phyloP scores from a whole-genome alignment of 1,140 invertebrate genomes.

The Penaeus indicus region DNA sequence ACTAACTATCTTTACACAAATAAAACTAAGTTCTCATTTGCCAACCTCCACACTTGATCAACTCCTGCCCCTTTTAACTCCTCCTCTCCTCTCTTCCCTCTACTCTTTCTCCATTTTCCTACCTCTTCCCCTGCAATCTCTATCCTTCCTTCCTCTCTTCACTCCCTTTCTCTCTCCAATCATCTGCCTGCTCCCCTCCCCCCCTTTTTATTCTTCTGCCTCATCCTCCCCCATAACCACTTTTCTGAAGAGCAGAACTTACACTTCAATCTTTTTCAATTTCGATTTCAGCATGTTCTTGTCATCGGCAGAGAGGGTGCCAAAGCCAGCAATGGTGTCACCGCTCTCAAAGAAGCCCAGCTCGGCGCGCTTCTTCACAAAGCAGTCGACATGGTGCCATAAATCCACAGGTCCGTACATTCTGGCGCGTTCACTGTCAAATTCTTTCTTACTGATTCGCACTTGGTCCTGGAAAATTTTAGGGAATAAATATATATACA shows the following conservation, averaged over 20 bases:
- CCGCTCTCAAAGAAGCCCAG: slow-evolving; percentile 83
- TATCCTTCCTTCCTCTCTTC: no score
- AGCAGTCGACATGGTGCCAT: slow-evolving; percentile 97
- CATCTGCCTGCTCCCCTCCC: no score
- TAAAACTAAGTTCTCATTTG: no score
- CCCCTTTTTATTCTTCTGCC: no score
- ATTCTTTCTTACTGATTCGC: slow-evolving; percentile 89
- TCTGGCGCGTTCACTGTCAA: slow-evolving; percentile 82
- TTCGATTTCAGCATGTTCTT: slow-evolving; percentile 78
- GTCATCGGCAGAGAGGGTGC: slow-evolving; percentile 81
- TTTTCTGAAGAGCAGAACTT: background rate
- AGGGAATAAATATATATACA: background rate
- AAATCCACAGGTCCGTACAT: slow-evolving; percentile 79
- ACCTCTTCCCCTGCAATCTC: no score
- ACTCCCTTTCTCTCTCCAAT: no score
- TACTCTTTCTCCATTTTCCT: no score
- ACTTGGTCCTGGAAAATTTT: slow-evolving; percentile 78
- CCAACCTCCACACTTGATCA: no score
- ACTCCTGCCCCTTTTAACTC: no score
- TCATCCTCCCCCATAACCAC: no score
- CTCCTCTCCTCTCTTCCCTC: no score
- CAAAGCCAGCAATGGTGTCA: slow-evolving; percentile 81
- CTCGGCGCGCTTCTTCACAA: slow-evolving; percentile 82
- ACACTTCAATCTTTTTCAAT: slow-evolving; percentile 75
- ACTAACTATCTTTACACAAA: no score